Evolutionary conservation across 1,140 invertebrate genomes (phyloP).

Genomic region (Nautilus pompilius): DNA sequence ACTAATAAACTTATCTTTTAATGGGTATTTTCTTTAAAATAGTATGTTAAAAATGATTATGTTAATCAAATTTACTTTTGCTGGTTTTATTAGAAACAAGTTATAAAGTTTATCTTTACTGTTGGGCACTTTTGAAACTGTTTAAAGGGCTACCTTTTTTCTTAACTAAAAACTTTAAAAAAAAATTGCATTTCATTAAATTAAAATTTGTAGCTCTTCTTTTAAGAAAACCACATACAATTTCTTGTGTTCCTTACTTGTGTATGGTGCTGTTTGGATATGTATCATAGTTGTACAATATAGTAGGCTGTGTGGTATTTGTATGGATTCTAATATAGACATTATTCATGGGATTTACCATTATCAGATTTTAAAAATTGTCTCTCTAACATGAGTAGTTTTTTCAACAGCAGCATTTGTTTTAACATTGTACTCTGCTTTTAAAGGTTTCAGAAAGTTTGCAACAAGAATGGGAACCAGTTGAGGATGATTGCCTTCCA

Average conservation of each 20-base stretch:
- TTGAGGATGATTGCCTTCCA: constrained; percentile 38
- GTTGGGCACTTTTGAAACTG: too few relatives aligned
- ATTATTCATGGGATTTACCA: neutral
- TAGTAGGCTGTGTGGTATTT: neutral
- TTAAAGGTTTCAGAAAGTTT: constrained; percentile 45
- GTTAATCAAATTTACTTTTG: too few relatives aligned
- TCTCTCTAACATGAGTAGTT: neutral
- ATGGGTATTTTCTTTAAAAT: too few relatives aligned
- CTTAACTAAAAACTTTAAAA: too few relatives aligned
- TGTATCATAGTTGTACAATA: constrained; percentile 13
- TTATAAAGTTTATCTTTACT: too few relatives aligned
- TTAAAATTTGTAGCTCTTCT: too few relatives aligned
- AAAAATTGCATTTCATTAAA: too few relatives aligned
- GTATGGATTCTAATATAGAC: neutral
- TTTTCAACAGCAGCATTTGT: neutral
- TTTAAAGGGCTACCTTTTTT: too few relatives aligned
- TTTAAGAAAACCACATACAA: too few relatives aligned
- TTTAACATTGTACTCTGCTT: neutral
- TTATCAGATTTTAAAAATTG: neutral
- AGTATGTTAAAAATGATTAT: too few relatives aligned
- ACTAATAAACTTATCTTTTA: too few relatives aligned
- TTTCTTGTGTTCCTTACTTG: constrained; percentile 10
- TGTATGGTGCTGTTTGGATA: constrained; percentile 9
- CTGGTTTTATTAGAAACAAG: too few relatives aligned
- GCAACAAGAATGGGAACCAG: constrained; percentile 32